Percentiles rank a stretch among this genome's conserved stretches.
Conservation (phyloP, 2,888 invertebrate genomes). For the Antheraea assamensis region DNA sequence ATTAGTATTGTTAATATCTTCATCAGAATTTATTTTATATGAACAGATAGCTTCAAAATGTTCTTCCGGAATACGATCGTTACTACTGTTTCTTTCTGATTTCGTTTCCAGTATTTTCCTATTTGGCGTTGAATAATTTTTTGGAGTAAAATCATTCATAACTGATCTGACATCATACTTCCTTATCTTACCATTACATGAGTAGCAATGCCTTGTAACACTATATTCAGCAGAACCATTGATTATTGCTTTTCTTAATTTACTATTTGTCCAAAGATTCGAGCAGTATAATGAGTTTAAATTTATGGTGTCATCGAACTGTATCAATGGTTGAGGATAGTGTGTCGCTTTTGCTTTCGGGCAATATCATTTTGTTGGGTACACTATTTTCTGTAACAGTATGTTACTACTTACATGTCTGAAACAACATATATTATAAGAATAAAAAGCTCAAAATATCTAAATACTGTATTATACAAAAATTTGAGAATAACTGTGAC, state of each 20-base stretch:
- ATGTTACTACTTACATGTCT: slow-evolving; percentile 37
- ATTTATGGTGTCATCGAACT: slow-evolving; percentile 55
- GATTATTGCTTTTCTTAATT: slow-evolving; percentile 60
- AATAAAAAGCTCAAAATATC: not conserved
- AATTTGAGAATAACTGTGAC: not conserved
- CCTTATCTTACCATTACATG: slow-evolving; percentile 73
- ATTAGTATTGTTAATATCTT: slow-evolving; percentile 38
- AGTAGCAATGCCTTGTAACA: slow-evolving; percentile 66
- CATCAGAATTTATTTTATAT: slow-evolving; percentile 38
- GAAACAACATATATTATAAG: slow-evolving; percentile 31
- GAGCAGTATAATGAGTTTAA: slow-evolving; percentile 71
- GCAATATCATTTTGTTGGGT: slow-evolving; percentile 59
- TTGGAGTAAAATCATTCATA: slow-evolving; percentile 58
- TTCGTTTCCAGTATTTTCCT: slow-evolving; percentile 37
- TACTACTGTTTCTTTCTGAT: slow-evolving; percentile 32
- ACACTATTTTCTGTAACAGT: slow-evolving; percentile 27
- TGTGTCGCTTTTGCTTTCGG: slow-evolving; percentile 50
- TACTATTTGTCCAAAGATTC: slow-evolving; percentile 69
- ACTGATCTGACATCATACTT: slow-evolving; percentile 68
- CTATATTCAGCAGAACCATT: slow-evolving; percentile 53
- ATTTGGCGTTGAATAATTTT: slow-evolving; percentile 70
- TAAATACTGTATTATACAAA: not conserved
- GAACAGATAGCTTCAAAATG: slow-evolving; percentile 39
- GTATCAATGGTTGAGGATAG: slow-evolving; percentile 45
- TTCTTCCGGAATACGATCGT: slow-evolving; percentile 40